Percentiles rank a stretch among this genome's conserved stretches.
phyloP scores from a whole-genome alignment of 1,140 invertebrate genomes.

The Eumeta japonica region DNA sequence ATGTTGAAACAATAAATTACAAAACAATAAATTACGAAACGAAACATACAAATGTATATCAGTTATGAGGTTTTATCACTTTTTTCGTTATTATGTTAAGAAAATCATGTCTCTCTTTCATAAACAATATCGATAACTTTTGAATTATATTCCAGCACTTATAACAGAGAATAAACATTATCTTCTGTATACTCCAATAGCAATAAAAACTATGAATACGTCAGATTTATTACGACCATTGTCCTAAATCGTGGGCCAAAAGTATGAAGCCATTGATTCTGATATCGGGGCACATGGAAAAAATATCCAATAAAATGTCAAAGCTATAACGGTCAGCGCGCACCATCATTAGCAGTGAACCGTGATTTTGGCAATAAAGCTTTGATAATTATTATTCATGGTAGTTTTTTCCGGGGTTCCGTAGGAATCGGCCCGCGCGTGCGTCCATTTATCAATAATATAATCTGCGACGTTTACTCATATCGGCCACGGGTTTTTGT shows the following conservation, averaged over 20 bases:
- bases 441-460: slow-evolving; percentile 43
- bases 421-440: slow-evolving; percentile 28
- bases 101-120: no score
- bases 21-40: no score
- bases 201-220: no score
- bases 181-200: no score
- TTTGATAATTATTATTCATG: slow-evolving; percentile 46
- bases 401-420: slow-evolving; percentile 25
- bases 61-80: no score
- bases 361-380: slow-evolving; percentile 42
- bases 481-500: slow-evolving; percentile 31
- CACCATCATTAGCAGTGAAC: slow-evolving; percentile 20
- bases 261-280: slow-evolving; percentile 34
- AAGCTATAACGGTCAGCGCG: slow-evolving; percentile 38
- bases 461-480: slow-evolving; percentile 48
- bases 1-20: no score
- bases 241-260: slow-evolving; percentile 43
- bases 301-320: slow-evolving; percentile 43
- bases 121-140: no score
- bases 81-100: no score
- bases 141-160: no score
- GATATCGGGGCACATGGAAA: slow-evolving; percentile 27
- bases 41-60: no score
- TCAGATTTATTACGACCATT: slow-evolving; percentile 21
- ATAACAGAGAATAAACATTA: no score